Evolutionary conservation across 2,797 vertebrate species (phyloP).

Genomic region (Delichon dasypus): DNA sequence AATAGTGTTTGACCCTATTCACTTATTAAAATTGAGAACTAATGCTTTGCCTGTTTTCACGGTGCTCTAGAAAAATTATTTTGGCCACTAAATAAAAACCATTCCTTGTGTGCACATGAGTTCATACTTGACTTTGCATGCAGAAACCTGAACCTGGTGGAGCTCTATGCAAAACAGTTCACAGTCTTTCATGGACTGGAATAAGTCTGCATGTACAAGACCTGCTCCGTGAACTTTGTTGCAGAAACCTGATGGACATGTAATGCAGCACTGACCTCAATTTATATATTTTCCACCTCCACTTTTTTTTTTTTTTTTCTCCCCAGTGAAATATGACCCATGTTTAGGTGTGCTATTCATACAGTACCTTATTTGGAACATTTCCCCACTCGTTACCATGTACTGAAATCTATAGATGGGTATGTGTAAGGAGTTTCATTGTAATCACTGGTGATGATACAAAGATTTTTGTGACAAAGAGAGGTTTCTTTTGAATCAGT

Average conservation of each 20-base stretch:
- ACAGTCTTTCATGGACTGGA: background rate
- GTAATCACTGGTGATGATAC: background rate
- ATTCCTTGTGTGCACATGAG: background rate
- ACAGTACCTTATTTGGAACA: background rate
- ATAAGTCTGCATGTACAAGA: background rate
- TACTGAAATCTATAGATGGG: background rate
- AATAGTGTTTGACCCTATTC: background rate
- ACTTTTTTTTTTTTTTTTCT: background rate
- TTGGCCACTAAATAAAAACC: background rate
- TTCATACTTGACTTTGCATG: background rate
- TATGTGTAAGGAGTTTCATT: background rate
- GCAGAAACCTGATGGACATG: background rate
- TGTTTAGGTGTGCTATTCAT: constrained; percentile 18
- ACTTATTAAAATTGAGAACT: background rate
- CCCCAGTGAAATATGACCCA: background rate
- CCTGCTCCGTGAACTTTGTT: background rate
- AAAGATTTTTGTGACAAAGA: constrained; percentile 3
- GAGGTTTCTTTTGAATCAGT: background rate
- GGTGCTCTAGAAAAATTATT: background rate
- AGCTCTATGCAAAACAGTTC: background rate
- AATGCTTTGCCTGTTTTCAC: background rate
- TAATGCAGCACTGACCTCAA: background rate
- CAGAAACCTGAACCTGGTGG: background rate
- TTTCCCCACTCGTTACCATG: background rate
- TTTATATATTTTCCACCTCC: constrained; percentile 18